phyloP scores from a whole-genome alignment of 2,113 vertebrate species.

The Propithecus coquereli region DNA sequence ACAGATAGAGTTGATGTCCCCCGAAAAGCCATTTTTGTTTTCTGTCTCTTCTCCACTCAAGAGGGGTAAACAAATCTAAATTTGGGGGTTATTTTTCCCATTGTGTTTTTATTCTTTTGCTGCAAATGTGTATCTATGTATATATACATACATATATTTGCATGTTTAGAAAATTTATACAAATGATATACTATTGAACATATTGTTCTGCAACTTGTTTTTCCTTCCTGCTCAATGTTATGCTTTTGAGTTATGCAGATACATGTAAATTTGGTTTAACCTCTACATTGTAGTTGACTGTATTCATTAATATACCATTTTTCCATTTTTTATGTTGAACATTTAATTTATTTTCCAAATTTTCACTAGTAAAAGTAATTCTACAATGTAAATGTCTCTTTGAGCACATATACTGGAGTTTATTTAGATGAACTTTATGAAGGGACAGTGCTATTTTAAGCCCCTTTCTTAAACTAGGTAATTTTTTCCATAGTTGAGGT shows the following conservation, averaged over 20 bases:
- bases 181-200: not conserved
- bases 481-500: not conserved
- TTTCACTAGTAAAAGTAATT: not conserved
- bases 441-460: not conserved
- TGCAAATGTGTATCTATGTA: not conserved
- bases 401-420: not conserved
- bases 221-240: not conserved
- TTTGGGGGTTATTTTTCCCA: not conserved
- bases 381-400: not conserved
- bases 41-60: not conserved
- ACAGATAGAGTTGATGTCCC: not conserved
- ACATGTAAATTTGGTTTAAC: not conserved
- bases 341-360: not conserved
- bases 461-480: not conserved
- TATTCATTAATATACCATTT: not conserved
- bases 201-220: not conserved
- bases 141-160: not conserved
- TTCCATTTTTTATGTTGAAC: not conserved
- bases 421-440: not conserved
- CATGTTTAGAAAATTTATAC: constrained; percentile 22
- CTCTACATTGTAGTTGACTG: not conserved
- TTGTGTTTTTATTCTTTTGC: constrained; percentile 18
- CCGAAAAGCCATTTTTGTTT: not conserved
- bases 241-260: not conserved
- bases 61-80: constrained; percentile 10